These are phyloP conservation scores for Microdon myrmicae DNA, from an alignment of 2,888 invertebrate species.

Conservation along the genomic window DNA sequence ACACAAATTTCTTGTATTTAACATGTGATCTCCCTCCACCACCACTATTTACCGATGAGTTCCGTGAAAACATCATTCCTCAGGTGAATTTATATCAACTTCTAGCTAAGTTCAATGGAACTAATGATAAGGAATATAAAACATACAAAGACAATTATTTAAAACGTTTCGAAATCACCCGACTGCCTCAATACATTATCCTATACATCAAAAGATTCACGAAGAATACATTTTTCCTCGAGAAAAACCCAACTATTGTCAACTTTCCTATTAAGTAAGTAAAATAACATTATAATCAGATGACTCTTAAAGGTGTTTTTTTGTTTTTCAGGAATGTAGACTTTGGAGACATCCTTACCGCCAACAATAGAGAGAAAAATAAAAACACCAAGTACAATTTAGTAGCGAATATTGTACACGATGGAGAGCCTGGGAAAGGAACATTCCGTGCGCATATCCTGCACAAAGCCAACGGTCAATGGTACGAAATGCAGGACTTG, in stretches of 20 bases:
- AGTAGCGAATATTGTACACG: slow-evolving; percentile 98
- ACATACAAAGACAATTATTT: slow-evolving; percentile 98
- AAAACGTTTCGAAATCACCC: slow-evolving; percentile 95
- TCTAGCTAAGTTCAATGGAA: slow-evolving; percentile 95
- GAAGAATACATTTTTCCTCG: slow-evolving; percentile 98
- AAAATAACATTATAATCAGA: slow-evolving; percentile 4
- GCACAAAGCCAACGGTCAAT: slow-evolving; percentile 86
- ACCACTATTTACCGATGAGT: slow-evolving; percentile 96
- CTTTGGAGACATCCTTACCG: slow-evolving; percentile 92
- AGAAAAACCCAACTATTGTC: slow-evolving; percentile 99
- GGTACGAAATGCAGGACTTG: slow-evolving; percentile 95
- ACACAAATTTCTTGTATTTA: slow-evolving; percentile 94
- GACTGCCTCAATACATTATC: slow-evolving; percentile 93
- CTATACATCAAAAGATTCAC: slow-evolving; percentile 97
- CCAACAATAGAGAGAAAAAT: slow-evolving; percentile 81
- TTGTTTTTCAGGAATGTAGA: slow-evolving; percentile 85
- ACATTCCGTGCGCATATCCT: slow-evolving; percentile 94
- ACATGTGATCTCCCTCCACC: slow-evolving; percentile 98
- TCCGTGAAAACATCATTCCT: slow-evolving; percentile 98
- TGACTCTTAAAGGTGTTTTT: neutral
- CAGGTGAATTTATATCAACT: slow-evolving; percentile 95
- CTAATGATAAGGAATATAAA: slow-evolving; percentile 96
- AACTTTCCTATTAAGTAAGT: slow-evolving; percentile 99
- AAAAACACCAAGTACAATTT: slow-evolving; percentile 92
- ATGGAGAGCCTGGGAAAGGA: slow-evolving; percentile 94